Evolutionary conservation across 2,113 vertebrate genomes (phyloP).

Genomic region (Microtus pennsylvanicus): DNA sequence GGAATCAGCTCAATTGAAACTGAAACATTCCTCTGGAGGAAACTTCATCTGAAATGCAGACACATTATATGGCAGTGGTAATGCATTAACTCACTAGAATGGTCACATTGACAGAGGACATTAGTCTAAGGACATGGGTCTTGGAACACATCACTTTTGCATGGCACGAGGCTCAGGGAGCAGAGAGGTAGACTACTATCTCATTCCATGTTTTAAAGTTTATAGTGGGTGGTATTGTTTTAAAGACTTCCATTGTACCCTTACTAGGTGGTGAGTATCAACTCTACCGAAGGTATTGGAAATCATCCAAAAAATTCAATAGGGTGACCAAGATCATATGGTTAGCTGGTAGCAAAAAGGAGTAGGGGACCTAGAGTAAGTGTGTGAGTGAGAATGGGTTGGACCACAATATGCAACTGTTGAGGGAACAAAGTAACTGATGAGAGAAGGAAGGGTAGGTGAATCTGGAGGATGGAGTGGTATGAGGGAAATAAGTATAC

Average conservation of each 20-base stretch:
- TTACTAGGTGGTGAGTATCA: neutral
- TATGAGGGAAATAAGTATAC: neutral
- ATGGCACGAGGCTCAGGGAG: neutral
- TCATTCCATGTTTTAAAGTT: slow-evolving; percentile 4
- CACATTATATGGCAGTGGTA: neutral
- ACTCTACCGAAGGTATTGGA: neutral
- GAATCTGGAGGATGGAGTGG: neutral
- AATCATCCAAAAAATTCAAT: slow-evolving; percentile 29
- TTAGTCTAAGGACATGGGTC: neutral
- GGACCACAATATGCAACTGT: neutral
- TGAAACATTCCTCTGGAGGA: neutral
- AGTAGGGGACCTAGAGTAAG: neutral
- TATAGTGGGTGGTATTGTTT: neutral
- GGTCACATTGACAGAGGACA: slow-evolving; percentile 19
- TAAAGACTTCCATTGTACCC: slow-evolving; percentile 19
- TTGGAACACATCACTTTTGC: slow-evolving; percentile 7
- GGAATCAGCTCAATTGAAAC: slow-evolving; percentile 47
- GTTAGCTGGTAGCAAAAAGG: slow-evolving; percentile 6
- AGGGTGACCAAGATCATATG: neutral
- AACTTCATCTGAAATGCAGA: slow-evolving; percentile 40
- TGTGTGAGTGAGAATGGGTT: neutral
- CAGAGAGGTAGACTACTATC: neutral
- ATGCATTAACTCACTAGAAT: slow-evolving; percentile 27
- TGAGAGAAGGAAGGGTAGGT: neutral
- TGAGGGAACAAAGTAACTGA: neutral